Evolutionary conservation across 2,888 invertebrate genomes (phyloP), one percentile per base, ranked within the genome.

Genomic region (Morpho deidamia): DNA sequence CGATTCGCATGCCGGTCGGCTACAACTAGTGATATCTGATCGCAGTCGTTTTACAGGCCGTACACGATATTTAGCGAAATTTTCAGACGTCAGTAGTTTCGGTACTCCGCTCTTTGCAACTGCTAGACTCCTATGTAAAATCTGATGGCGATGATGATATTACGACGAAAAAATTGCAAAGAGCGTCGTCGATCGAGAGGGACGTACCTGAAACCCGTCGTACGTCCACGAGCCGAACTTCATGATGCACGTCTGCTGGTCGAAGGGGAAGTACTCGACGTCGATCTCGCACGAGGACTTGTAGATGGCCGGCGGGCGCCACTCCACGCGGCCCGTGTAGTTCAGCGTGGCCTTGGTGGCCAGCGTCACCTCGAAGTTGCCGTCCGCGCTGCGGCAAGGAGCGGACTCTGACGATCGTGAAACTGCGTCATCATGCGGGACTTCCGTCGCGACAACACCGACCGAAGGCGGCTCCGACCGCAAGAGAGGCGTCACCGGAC

Each of bases 251-350:
- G 96, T 96, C 91, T 97, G 97, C 90, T 96, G 95, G 89, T 96
- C 96, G 90, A 96, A 96, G 61, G 96, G 96, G 91, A 96, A 96
- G 92, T 96, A 96, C 90, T 96, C 96, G 79, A 96, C 96, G 91
- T 96, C 95, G 79, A 96, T 96, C 91, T 95, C 95, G 84, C 96
- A 96, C 67, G 96, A 96, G 70, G 96, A 96, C 91, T 97, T 97
- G 94, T 97, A 97, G 80, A 98, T 97, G 78, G 97, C 97, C 42
- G 98, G 98, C 60, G 97, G 97, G 82, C 97, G 96, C 97, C 97
- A 97, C 82, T 96, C 95, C 73, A 97, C 96, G 81, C 94, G 93
- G 65, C 97, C 97, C 74, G 95, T 94, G 84, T 94, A 94, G 92
- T 96, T 95, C 82, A 96, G 94, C 77, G 95, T 95, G 76, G 96